These are phyloP conservation scores for Porphyrio hochstetteri DNA, from an alignment of 2,113 vertebrate genomes.

Conservation along the genomic window DNA sequence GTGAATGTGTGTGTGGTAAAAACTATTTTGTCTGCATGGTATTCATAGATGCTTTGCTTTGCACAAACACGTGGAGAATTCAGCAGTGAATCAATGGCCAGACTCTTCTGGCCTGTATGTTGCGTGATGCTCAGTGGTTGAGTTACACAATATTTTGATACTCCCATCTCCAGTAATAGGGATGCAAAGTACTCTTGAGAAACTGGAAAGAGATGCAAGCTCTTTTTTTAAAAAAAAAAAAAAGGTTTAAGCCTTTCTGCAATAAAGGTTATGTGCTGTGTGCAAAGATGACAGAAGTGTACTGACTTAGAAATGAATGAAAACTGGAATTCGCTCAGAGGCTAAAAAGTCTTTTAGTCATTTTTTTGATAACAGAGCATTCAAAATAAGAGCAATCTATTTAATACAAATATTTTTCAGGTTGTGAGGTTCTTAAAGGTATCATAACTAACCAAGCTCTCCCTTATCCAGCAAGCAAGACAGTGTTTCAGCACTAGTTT, in stretches of 20 bases:
- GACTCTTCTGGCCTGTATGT: accelerated
- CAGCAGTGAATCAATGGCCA: not conserved
- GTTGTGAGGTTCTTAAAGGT: not conserved
- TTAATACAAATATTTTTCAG: not conserved
- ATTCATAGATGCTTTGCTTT: not conserved
- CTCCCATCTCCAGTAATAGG: not conserved
- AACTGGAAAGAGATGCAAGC: not conserved
- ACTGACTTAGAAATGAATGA: not conserved
- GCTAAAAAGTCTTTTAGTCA: not conserved
- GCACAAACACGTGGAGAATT: not conserved
- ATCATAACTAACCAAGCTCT: not conserved
- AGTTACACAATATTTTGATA: not conserved
- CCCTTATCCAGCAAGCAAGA: not conserved
- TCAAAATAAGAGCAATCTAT: not conserved
- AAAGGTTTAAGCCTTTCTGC: not conserved
- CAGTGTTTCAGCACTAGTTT: not conserved
- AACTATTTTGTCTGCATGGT: not conserved
- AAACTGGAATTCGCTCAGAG: not conserved
- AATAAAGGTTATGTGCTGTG: not conserved
- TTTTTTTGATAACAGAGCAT: not conserved
- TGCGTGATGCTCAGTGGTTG: not conserved
- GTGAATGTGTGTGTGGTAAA: not conserved
- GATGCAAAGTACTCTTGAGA: not conserved
- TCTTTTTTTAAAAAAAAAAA: not conserved
- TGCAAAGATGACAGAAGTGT: not conserved